phyloP scores from a whole-genome alignment of 2,113 vertebrate species.

The Pionites leucogaster region DNA sequence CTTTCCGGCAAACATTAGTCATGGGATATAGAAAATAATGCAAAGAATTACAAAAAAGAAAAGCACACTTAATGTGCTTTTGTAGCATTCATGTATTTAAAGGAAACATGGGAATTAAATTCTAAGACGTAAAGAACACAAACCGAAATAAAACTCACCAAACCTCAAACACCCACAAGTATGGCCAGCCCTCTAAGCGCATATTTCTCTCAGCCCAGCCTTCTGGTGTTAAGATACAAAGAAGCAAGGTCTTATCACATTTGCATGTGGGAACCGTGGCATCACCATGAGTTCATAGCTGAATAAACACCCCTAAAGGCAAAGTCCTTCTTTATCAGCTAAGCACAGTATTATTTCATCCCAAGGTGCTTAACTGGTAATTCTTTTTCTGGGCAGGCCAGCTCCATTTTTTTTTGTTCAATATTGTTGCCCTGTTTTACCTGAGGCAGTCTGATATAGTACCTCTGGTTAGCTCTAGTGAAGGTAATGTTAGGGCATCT shows the following conservation, averaged over 20 bases:
- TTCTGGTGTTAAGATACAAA: neutral
- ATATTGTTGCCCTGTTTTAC: neutral
- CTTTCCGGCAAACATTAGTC: slow-evolving; percentile 19
- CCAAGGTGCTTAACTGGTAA: neutral
- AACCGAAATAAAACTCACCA: neutral
- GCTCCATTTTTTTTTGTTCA: neutral
- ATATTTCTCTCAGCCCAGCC: neutral
- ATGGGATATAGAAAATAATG: neutral
- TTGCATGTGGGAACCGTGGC: neutral
- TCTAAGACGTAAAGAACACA: neutral
- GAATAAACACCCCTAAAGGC: neutral
- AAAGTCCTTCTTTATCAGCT: neutral
- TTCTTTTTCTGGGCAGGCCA: neutral
- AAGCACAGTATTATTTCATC: neutral
- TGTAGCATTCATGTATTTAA: neutral
- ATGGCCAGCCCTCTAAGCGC: neutral
- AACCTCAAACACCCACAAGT: neutral
- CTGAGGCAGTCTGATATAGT: neutral
- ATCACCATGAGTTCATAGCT: neutral
- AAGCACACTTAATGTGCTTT: neutral
- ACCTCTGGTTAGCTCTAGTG: neutral
- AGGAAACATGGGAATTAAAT: neutral
- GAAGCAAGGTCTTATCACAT: fast-evolving
- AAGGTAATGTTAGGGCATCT: neutral
- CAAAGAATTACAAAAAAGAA: neutral